Conservation (phyloP, 2,888 invertebrate genomes). For the Hypomecis punctinalis region DNA sequence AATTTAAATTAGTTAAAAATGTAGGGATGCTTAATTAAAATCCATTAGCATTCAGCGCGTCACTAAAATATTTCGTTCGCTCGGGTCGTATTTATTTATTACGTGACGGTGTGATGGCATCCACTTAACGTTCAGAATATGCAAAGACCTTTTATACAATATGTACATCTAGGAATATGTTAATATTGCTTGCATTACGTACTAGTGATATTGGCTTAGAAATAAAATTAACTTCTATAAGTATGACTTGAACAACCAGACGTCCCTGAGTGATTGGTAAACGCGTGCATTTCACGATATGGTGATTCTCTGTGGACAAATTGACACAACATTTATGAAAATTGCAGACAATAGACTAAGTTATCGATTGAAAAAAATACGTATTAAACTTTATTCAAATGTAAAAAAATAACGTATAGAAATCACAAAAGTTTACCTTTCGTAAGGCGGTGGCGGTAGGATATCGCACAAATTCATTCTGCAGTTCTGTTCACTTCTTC, state of each 20-base stretch:
- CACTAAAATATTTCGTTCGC: slow-evolving; percentile 37
- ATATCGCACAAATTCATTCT: slow-evolving; percentile 81
- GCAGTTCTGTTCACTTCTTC: slow-evolving; percentile 72
- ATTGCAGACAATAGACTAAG: too few relatives aligned
- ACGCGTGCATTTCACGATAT: slow-evolving; percentile 75
- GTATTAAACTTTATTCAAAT: too few relatives aligned
- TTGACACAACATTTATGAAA: neutral
- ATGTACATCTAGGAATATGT: slow-evolving; percentile 67
- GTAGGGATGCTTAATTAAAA: slow-evolving; percentile 40
- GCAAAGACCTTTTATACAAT: slow-evolving; percentile 67
- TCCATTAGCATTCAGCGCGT: slow-evolving; percentile 41
- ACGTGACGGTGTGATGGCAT: slow-evolving; percentile 57
- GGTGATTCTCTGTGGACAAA: slow-evolving; percentile 72
- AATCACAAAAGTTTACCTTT: slow-evolving; percentile 62
- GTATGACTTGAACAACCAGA: slow-evolving; percentile 79
- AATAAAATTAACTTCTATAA: slow-evolving; percentile 74
- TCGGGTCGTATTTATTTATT: slow-evolving; percentile 36
- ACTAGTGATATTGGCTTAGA: slow-evolving; percentile 74
- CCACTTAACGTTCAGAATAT: slow-evolving; percentile 56
- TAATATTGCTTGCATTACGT: slow-evolving; percentile 81
- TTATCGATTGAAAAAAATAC: too few relatives aligned
- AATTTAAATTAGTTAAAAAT: slow-evolving; percentile 20
- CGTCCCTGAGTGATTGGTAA: slow-evolving; percentile 75
- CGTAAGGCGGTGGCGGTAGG: slow-evolving; percentile 78
- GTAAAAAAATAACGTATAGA: too few relatives aligned